phyloP scores from a whole-genome alignment of 2,797 vertebrate species.

The Scolopax bukidnonensis region DNA sequence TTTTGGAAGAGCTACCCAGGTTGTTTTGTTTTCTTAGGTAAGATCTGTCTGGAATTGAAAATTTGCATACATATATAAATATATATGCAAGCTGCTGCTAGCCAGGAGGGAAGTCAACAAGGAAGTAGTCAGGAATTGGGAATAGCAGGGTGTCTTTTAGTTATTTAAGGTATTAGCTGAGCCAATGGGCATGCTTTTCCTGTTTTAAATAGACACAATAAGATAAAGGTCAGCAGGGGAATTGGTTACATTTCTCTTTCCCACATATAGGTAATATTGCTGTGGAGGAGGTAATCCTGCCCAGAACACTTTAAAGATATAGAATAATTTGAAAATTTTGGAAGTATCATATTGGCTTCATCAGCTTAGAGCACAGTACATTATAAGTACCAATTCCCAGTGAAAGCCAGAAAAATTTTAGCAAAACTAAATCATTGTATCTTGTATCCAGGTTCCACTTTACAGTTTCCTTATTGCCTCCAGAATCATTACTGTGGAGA shows the following conservation, averaged over 20 bases:
- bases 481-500: neutral
- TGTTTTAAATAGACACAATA: conserved; percentile 61
- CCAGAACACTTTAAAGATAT: neutral
- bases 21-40: neutral
- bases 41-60: neutral
- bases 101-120: conserved; percentile 34
- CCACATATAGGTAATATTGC: conserved; percentile 6
- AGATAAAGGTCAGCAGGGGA: conserved; percentile 66
- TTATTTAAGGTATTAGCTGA: conserved; percentile 48
- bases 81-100: neutral
- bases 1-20: neutral
- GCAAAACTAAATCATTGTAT: neutral
- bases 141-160: conserved; percentile 47
- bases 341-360: neutral
- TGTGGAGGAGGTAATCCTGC: neutral
- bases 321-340: neutral
- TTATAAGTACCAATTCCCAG: neutral
- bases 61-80: conserved; percentile 1
- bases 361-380: neutral
- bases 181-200: conserved; percentile 46
- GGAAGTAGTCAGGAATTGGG: conserved; percentile 53
- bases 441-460: neutral
- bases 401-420: neutral
- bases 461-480: neutral
- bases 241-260: conserved; percentile 60